phyloP scores from a whole-genome alignment of 2,113 vertebrate species.

The Piprites chloris region DNA sequence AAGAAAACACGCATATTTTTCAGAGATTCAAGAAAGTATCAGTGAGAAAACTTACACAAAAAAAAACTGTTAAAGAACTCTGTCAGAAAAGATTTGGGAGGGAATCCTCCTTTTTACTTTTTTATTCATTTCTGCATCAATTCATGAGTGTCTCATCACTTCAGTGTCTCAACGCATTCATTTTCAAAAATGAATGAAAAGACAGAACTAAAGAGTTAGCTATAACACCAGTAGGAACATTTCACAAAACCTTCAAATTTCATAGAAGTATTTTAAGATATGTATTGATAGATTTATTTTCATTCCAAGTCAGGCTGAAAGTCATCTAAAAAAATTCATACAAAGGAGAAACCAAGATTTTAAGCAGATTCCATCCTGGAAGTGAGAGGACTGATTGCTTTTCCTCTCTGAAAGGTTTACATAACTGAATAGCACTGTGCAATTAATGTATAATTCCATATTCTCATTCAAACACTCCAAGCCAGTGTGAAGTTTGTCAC shows the following conservation, averaged over 20 bases:
- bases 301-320: not conserved
- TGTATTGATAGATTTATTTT: not conserved
- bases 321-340: not conserved
- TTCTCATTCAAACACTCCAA: not conserved
- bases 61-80: not conserved
- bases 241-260: not conserved
- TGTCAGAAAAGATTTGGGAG: not conserved
- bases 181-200: not conserved
- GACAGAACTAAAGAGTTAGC: not conserved
- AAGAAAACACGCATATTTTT: not conserved
- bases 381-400: not conserved
- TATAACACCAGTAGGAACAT: not conserved
- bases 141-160: rapidly evolving
- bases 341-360: not conserved
- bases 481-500: not conserved
- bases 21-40: not conserved
- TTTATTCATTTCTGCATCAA: not conserved
- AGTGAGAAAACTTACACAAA: not conserved
- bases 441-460: not conserved
- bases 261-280: not conserved
- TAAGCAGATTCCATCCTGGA: not conserved
- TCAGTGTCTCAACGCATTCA: not conserved
- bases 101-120: not conserved
- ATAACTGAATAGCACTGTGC: not conserved
- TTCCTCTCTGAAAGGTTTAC: not conserved